Evolutionary conservation across 2,113 vertebrate species (phyloP).

Genomic region (Morone saxatilis): DNA sequence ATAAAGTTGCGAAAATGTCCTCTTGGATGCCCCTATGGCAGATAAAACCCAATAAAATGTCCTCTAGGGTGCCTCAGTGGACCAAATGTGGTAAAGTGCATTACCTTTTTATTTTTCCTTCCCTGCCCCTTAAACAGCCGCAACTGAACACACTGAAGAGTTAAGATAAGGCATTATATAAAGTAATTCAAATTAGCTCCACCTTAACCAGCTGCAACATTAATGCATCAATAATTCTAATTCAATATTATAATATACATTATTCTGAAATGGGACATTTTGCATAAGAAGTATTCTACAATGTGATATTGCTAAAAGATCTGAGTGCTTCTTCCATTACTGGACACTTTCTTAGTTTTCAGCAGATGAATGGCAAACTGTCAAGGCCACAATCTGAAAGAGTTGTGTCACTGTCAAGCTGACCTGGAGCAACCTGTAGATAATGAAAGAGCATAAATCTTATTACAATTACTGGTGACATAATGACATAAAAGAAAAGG

Average conservation of each 20-base stretch:
- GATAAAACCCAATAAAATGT: no score
- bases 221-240: background rate
- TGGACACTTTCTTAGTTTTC: background rate
- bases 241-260: background rate
- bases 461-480: constrained; percentile 1
- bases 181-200: background rate
- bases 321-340: background rate
- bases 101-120: no score
- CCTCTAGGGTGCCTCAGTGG: no score
- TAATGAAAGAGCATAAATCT: constrained; percentile 13
- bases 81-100: no score
- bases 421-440: background rate
- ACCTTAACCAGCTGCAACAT: background rate
- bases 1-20: no score
- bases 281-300: background rate
- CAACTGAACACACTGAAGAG: no score
- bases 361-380: background rate
- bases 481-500: constrained; percentile 3
- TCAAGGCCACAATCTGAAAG: background rate
- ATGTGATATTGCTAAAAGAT: background rate
- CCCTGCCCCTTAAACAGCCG: no score
- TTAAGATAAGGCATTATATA: background rate
- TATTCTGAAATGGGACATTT: background rate
- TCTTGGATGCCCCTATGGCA: no score
- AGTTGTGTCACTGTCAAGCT: constrained; percentile 1